Evolutionary conservation across 2,797 vertebrate species (phyloP).

Genomic region (Mormyrus hasselquistii): DNA sequence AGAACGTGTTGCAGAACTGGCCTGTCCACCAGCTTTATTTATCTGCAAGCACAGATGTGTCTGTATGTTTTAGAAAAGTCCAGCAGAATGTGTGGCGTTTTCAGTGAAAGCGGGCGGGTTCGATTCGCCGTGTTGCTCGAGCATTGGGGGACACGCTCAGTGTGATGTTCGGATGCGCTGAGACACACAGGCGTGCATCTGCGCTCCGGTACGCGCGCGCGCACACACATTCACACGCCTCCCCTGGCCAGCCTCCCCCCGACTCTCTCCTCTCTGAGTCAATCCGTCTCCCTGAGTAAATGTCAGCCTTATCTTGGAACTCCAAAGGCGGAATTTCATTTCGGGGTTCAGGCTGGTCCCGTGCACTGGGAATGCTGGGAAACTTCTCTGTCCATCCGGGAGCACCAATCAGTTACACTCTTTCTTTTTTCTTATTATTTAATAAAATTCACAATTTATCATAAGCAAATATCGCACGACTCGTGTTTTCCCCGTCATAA

Average conservation of each 20-base stretch:
- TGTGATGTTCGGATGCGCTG: not conserved
- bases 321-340: conserved; percentile 30
- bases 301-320: conserved; percentile 34
- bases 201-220: not conserved
- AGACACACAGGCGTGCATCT: not conserved
- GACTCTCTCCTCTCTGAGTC: conserved; percentile 23
- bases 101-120: not conserved
- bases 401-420: conserved; percentile 10
- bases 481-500: not conserved
- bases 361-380: not conserved
- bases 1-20: not conserved
- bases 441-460: not conserved
- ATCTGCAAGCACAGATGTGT: not conserved
- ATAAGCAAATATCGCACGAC: not conserved
- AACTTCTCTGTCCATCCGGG: conserved; percentile 15
- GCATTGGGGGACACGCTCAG: not conserved
- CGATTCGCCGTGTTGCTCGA: not conserved
- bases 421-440: conserved; percentile 18
- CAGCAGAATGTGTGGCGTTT: not conserved
- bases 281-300: conserved; percentile 29
- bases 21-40: not conserved
- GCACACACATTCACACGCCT: not conserved
- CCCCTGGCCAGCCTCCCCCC: not conserved
- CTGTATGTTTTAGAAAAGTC: not conserved
- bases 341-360: conserved; percentile 6